Percentiles rank a stretch among this genome's conserved stretches.
Conservation (phyloP, 2,797 vertebrate species). For the Acipenser ruthenus region DNA sequence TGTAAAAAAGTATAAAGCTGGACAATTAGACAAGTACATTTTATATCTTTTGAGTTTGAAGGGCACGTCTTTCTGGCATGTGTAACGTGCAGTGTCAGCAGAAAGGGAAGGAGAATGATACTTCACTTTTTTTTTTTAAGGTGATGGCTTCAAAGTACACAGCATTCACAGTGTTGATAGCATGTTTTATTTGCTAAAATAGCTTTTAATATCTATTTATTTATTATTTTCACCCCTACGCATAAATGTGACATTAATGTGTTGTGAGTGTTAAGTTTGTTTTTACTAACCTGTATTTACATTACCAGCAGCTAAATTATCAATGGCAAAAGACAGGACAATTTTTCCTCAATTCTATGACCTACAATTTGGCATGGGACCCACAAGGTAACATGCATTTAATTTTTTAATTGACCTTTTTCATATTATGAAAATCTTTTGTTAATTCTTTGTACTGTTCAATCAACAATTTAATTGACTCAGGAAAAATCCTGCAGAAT, state of each 20-base stretch:
- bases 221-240: not conserved
- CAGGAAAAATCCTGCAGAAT: too few relatives aligned
- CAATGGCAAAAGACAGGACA: constrained; percentile 98
- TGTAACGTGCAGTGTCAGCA: too few relatives aligned
- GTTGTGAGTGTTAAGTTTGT: too few relatives aligned
- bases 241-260: constrained; percentile 7
- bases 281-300: constrained; percentile 34
- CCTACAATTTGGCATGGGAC: constrained; percentile 93
- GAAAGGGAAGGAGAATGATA: too few relatives aligned
- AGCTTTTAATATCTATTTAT: constrained; percentile 1
- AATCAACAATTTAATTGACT: not conserved
- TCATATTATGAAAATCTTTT: constrained; percentile 14
- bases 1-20: too few relatives aligned
- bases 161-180: too few relatives aligned
- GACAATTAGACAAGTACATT: too few relatives aligned
- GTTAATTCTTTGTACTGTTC: not conserved
- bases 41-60: too few relatives aligned
- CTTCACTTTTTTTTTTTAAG: too few relatives aligned
- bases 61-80: too few relatives aligned
- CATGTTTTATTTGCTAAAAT: not conserved
- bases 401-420: constrained; percentile 17
- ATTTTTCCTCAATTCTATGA: constrained; percentile 92
- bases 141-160: too few relatives aligned
- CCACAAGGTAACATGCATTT: constrained; percentile 80
- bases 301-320: constrained; percentile 83